Conservation (phyloP, 2,113 vertebrate species). For the Chloropsis hardwickii region DNA sequence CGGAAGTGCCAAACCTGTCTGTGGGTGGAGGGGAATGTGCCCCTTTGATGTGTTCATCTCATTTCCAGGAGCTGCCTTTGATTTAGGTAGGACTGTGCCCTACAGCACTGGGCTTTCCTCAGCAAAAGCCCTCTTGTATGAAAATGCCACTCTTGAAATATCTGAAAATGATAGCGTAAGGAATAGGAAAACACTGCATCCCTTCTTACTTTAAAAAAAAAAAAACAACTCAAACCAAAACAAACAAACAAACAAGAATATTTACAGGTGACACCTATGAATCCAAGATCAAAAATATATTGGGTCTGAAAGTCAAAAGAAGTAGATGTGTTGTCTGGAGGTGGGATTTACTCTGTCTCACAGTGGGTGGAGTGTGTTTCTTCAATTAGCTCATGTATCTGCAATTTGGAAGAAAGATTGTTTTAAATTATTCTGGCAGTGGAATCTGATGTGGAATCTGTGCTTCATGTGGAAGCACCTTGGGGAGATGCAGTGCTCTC, state of each 20-base stretch:
- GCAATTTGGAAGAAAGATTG: not conserved
- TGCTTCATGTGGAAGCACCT: not conserved
- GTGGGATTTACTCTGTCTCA: not conserved
- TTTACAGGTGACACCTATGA: not conserved
- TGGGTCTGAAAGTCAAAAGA: not conserved
- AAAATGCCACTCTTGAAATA: not conserved
- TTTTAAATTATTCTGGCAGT: not conserved
- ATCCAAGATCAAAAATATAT: not conserved
- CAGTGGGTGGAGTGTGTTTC: not conserved
- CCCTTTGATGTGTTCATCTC: not conserved
- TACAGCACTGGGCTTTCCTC: not conserved
- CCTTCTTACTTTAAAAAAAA: not conserved
- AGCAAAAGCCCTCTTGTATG: not conserved
- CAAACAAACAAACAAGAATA: not conserved
- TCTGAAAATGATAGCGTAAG: not conserved
- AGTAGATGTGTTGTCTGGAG: not conserved
- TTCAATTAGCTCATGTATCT: not conserved
- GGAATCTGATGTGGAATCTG: not conserved
- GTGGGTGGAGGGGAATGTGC: not conserved
- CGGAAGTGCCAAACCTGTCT: not conserved
- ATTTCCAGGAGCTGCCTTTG: not conserved
- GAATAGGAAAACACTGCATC: not conserved
- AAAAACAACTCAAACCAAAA: too few species aligned
- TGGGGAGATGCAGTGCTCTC: not conserved
- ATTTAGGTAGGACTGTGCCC: not conserved